Conservation (phyloP, 2,113 vertebrate species). For the Eublepharis macularius region DNA sequence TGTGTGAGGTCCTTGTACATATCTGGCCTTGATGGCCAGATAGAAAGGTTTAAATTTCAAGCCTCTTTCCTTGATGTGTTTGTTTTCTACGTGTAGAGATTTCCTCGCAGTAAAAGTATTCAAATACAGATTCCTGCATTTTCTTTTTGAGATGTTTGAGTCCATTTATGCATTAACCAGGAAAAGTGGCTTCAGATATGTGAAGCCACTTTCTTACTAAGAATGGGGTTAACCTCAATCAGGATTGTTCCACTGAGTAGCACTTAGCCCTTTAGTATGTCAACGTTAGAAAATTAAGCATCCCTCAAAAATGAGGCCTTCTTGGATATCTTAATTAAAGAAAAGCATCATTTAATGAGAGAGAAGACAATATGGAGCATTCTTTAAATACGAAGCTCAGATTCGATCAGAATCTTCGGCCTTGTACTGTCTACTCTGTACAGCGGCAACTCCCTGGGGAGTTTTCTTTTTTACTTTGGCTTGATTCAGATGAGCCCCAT, state of each 20-base stretch:
- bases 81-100: neutral
- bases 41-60: no score
- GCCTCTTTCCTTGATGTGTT: neutral
- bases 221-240: no score
- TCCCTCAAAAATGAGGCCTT: neutral
- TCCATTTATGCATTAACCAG: neutral
- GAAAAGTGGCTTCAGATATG: neutral
- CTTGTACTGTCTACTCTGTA: neutral
- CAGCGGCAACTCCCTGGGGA: neutral
- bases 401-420: neutral
- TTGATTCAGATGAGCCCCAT: no score
- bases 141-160: neutral
- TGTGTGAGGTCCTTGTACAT: no score
- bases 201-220: neutral
- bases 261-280: neutral
- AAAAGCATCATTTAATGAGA: neutral
- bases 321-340: neutral
- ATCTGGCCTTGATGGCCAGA: no score
- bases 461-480: no score
- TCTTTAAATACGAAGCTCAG: neutral
- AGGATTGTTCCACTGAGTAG: neutral
- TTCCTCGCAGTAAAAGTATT: neutral
- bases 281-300: neutral
- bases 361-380: neutral
- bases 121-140: neutral